phyloP scores from a whole-genome alignment of 92 coral and sea anemone genomes.

The Zoanthus gigantus region DNA sequence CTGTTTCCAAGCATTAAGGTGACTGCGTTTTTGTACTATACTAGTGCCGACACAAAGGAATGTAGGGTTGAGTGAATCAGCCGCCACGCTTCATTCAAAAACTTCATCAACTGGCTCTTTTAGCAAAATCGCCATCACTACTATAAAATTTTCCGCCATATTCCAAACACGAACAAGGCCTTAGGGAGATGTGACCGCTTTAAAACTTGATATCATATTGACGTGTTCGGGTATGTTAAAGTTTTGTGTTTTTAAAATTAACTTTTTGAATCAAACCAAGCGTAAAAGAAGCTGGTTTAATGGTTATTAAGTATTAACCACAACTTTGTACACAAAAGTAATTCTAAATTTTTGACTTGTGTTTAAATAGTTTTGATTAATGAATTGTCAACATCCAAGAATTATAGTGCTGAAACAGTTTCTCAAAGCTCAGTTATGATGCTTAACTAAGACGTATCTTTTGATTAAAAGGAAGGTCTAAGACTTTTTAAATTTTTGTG shows the following conservation, averaged over 20 bases:
- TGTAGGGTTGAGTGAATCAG: neutral
- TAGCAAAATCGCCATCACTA: neutral
- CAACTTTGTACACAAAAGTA: neutral
- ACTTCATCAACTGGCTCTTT: neutral
- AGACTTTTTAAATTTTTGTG: no score
- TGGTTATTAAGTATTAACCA: neutral
- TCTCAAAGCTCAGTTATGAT: no score
- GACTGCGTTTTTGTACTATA: conserved; percentile 22
- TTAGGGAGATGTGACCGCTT: neutral
- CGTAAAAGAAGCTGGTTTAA: neutral
- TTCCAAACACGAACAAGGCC: neutral
- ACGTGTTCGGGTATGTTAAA: no score
- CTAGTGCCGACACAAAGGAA: conserved; percentile 8
- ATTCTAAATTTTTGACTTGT: neutral
- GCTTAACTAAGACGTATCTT: neutral
- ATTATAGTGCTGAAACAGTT: no score
- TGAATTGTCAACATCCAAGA: neutral
- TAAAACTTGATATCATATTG: neutral
- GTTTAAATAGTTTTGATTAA: neutral
- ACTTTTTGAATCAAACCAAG: neutral
- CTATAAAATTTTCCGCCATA: neutral
- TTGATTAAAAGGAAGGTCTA: neutral
- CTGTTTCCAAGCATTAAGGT: neutral
- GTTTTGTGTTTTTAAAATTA: neutral
- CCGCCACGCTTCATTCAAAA: neutral